Evolutionary conservation across 2,888 invertebrate species (phyloP).

Genomic region (Philaethria dido): DNA sequence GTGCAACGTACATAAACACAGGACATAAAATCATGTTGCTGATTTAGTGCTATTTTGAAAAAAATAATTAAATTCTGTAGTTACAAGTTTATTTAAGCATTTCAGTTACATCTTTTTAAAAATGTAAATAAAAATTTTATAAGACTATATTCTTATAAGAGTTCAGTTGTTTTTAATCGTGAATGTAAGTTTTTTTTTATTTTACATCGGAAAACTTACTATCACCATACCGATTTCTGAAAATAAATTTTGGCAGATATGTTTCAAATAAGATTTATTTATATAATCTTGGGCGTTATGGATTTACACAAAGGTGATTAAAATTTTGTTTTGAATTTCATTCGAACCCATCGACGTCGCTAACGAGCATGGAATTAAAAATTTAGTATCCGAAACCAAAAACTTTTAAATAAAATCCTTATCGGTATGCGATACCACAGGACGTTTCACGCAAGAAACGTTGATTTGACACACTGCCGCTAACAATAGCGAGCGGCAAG

Average conservation of each 20-base stretch:
- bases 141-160: too few species aligned
- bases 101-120: too few species aligned
- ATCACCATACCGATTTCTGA: not conserved
- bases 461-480: conserved; percentile 62
- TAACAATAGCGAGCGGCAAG: conserved; percentile 70
- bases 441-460: conserved; percentile 63
- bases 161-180: too few species aligned
- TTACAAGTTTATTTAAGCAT: too few species aligned
- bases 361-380: conserved; percentile 69
- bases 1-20: too few species aligned
- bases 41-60: too few species aligned
- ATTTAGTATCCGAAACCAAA: conserved; percentile 62
- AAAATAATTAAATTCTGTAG: too few species aligned
- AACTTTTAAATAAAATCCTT: conserved; percentile 46
- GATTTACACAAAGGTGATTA: conserved; percentile 37
- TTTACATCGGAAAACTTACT: too few species aligned
- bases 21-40: too few species aligned
- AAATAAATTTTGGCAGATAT: not conserved
- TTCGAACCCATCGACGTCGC: conserved; percentile 44
- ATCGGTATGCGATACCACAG: conserved; percentile 51
- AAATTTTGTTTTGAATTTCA: conserved; percentile 42
- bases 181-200: too few species aligned
- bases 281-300: not conserved
- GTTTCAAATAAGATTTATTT: not conserved
- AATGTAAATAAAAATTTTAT: too few species aligned